Percentiles rank a stretch among this genome's conserved stretches.
phyloP scores from a whole-genome alignment of 1,140 invertebrate species.

The Colletes gigas region DNA sequence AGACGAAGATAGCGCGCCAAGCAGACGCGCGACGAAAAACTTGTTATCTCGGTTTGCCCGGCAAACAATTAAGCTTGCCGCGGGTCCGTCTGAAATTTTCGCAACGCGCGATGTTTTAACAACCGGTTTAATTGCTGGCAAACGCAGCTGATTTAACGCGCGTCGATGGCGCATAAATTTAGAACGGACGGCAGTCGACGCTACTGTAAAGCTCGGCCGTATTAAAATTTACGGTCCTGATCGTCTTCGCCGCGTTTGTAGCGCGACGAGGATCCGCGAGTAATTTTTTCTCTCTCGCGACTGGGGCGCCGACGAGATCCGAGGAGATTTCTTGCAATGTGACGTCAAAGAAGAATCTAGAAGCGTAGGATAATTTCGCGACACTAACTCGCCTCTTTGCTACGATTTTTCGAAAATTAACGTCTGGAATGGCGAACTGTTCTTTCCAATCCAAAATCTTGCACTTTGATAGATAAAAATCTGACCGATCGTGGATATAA shows the following conservation, averaged over 20 bases:
- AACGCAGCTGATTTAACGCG: slow-evolving; percentile 50
- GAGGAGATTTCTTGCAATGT: background rate
- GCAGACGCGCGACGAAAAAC: slow-evolving; percentile 16
- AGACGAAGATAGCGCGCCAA: slow-evolving; percentile 14
- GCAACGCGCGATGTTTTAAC: slow-evolving; percentile 23
- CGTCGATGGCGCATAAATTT: slow-evolving; percentile 45
- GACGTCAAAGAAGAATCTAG: background rate
- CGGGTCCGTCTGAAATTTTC: slow-evolving; percentile 37
- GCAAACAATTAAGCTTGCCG: slow-evolving; percentile 52
- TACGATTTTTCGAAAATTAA: no score
- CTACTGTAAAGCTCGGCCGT: slow-evolving; percentile 10
- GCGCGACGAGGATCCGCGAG: background rate
- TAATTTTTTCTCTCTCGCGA: no score
- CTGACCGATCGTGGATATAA: no score
- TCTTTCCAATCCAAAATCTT: no score
- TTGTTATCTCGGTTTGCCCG: slow-evolving; percentile 39
- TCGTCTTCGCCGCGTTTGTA: background rate
- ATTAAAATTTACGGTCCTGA: slow-evolving; percentile 7
- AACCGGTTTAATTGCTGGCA: slow-evolving; percentile 46
- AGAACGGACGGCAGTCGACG: slow-evolving; percentile 4
- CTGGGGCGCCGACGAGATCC: background rate
- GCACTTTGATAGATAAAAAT: no score
- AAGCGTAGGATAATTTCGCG: no score
- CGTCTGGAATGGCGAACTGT: no score
- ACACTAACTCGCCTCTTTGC: no score